phyloP scores from a whole-genome alignment of 2,113 vertebrate species.

The Athene noctua region DNA sequence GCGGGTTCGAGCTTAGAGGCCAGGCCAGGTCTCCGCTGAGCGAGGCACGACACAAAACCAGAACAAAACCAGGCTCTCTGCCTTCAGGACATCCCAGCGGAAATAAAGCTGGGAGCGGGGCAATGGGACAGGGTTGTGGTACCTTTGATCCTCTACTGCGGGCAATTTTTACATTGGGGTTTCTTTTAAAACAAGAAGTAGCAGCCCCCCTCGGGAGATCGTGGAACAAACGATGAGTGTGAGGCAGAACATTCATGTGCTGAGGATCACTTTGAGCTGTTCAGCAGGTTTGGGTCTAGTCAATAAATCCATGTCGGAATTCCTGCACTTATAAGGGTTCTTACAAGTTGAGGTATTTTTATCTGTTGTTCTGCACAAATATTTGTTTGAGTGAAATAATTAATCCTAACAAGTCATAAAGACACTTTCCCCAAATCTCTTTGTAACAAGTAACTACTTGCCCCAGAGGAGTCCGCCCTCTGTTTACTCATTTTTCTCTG shows the following conservation, averaged over 20 bases:
- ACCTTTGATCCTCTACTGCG: neutral
- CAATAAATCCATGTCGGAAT: neutral
- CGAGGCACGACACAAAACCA: neutral
- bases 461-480: neutral
- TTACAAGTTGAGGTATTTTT: neutral
- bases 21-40: neutral
- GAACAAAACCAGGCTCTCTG: neutral
- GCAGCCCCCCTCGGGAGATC: neutral
- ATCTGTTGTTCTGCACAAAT: neutral
- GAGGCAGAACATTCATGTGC: neutral
- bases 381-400: neutral
- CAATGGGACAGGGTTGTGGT: neutral
- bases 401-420: neutral
- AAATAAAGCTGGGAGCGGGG: neutral
- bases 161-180: neutral
- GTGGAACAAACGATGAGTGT: fast-evolving
- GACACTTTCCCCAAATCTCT: neutral
- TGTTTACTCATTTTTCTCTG: neutral
- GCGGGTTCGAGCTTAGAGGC: neutral
- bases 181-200: neutral
- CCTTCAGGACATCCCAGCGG: neutral
- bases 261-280: neutral
- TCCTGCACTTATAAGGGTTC: neutral
- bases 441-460: neutral
- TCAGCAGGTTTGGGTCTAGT: neutral